phyloP scores from a whole-genome alignment of 2,113 vertebrate genomes.

The rat (Rattus norvegicus) region GRCr8 NC_086022.1:27014001-27014500 shows the following conservation, averaged over 20 bases:
- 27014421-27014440: not conserved
- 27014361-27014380: not conserved
- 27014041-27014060: not conserved
- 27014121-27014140: not conserved
- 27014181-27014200: not conserved
- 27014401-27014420: too few relatives aligned
- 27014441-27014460: rapidly evolving
- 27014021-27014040: not conserved
- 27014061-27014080: not conserved
- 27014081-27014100: not conserved
- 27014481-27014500: too few relatives aligned
- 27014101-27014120: not conserved
- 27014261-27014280: not conserved
- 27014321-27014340: not conserved
- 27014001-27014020: not conserved
- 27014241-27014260: not conserved
- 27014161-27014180: not conserved
- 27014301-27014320: not conserved
- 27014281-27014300: not conserved
- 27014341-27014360: not conserved
- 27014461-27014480: not conserved
- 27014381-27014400: not conserved
- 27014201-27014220: not conserved
- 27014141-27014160: not conserved
- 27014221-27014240: not conserved